Conservation (phyloP, 2,888 invertebrate species). For the Shargacucullia verbasci region DNA sequence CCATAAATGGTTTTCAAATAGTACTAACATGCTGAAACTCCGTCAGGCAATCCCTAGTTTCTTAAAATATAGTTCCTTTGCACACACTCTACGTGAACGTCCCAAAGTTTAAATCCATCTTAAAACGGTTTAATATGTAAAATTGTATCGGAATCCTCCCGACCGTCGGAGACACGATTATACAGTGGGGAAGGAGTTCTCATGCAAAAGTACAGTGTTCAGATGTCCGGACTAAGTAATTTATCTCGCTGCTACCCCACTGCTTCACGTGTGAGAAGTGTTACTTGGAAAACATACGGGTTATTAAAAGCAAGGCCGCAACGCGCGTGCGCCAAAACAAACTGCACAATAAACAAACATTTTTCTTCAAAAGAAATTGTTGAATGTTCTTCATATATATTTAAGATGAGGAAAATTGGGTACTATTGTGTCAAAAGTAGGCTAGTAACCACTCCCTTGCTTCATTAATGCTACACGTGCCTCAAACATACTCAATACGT, state of each 20-base stretch:
- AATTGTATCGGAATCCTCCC: constrained; percentile 46
- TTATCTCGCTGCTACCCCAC: constrained; percentile 57
- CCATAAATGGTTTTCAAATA: constrained; percentile 19
- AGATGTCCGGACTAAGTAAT: constrained; percentile 67
- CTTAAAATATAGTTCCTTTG: too few species aligned
- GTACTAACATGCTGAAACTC: constrained; percentile 4
- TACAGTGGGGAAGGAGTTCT: constrained; percentile 43
- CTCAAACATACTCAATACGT: constrained; percentile 25
- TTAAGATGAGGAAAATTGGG: constrained; percentile 21
- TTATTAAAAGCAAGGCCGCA: constrained; percentile 3
- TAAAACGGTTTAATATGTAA: constrained; percentile 52
- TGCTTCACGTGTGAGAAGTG: constrained; percentile 60
- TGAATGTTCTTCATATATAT: neutral
- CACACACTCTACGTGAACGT: constrained; percentile 2
- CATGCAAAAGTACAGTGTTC: constrained; percentile 60
- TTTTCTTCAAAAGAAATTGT: neutral
- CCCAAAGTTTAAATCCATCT: constrained; percentile 36
- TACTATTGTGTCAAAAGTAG: constrained; percentile 14
- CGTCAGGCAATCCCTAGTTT: neutral
- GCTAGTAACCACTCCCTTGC: constrained; percentile 17
- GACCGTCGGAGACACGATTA: constrained; percentile 46
- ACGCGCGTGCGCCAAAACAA: neutral
- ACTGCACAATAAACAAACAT: neutral
- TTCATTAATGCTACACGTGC: constrained; percentile 41
- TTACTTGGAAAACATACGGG: constrained; percentile 48